Conservation (phyloP, 1,140 invertebrate genomes). For the Gonatopus flavifemur region DNA sequence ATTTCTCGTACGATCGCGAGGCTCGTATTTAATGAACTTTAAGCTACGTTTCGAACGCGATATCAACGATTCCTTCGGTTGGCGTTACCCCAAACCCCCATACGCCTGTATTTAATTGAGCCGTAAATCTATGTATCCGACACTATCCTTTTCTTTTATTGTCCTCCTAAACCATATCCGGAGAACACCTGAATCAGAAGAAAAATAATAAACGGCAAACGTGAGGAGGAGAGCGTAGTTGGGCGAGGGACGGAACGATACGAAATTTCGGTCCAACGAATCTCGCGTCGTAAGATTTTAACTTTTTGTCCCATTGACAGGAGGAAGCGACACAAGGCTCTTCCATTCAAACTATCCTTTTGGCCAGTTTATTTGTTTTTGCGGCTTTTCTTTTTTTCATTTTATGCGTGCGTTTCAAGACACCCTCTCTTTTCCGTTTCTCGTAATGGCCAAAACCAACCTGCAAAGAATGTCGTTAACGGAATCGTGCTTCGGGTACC, state of each 20-base stretch:
- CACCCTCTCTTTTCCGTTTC: background rate
- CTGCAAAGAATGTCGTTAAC: slow-evolving; percentile 27
- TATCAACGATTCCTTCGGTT: slow-evolving; percentile 32
- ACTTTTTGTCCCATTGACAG: no score
- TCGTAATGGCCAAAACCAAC: slow-evolving; percentile 23
- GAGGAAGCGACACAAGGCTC: no score
- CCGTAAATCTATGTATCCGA: slow-evolving; percentile 41
- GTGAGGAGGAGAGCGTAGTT: background rate
- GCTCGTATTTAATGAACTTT: slow-evolving; percentile 44
- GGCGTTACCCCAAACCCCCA: slow-evolving; percentile 14
- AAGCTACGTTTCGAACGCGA: slow-evolving; percentile 28
- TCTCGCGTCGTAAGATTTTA: background rate
- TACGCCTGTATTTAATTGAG: slow-evolving; percentile 43
- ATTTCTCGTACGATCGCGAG: slow-evolving; percentile 16
- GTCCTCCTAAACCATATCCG: slow-evolving; percentile 36
- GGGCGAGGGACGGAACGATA: slow-evolving; percentile 5
- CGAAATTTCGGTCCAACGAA: slow-evolving; percentile 6
- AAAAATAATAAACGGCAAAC: background rate
- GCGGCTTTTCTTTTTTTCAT: no score
- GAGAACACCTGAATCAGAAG: slow-evolving; percentile 20
- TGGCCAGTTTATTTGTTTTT: no score
- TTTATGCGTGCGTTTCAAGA: no score
- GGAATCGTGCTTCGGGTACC: slow-evolving; percentile 25
- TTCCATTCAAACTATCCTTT: no score
- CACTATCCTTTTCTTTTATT: slow-evolving; percentile 34